A percentile compares a stretch with the other conserved stretches of the same genome.
These are phyloP conservation scores for Macroglossus sobrinus DNA, from an alignment of 2,113 vertebrate genomes.

Conservation along the genomic window DNA sequence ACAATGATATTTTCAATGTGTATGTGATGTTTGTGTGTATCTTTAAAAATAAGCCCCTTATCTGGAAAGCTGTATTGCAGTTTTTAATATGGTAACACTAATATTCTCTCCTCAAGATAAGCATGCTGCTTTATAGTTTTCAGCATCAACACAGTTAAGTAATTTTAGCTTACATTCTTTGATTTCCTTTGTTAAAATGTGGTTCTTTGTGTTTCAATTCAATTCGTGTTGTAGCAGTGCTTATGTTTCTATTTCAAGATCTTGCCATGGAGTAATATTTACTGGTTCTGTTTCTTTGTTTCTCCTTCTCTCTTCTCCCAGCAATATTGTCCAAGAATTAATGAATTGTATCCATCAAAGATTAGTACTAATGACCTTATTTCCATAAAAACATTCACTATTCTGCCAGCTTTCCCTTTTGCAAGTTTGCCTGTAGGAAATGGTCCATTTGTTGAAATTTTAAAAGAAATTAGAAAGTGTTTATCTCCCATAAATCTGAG, in stretches of 20 bases:
- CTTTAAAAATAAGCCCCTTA: neutral
- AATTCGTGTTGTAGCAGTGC: neutral
- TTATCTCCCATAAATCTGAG: conserved; percentile 17
- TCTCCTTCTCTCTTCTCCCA: neutral
- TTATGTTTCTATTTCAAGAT: neutral
- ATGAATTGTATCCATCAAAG: conserved; percentile 49
- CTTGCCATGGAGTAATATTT: neutral
- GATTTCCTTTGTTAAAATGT: neutral
- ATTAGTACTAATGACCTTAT: conserved; percentile 56
- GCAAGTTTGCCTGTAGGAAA: conserved; percentile 33
- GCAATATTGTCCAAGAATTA: conserved; percentile 50
- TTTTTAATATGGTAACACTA: neutral
- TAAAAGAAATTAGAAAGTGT: conserved; percentile 36
- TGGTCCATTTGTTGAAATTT: conserved; percentile 54
- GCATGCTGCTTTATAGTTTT: neutral
- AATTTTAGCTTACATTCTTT: neutral
- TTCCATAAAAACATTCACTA: conserved; percentile 51
- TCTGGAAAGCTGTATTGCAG: neutral
- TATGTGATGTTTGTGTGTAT: neutral
- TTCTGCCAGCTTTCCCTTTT: conserved; percentile 42
- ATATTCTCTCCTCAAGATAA: neutral
- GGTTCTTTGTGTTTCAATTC: neutral
- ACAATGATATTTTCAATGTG: neutral
- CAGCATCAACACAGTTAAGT: neutral
- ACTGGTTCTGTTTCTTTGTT: conserved; percentile 1